Base-by-base conservation (phyloP, 2,797 vertebrate genomes). In the Bufotes viridis region DNA sequence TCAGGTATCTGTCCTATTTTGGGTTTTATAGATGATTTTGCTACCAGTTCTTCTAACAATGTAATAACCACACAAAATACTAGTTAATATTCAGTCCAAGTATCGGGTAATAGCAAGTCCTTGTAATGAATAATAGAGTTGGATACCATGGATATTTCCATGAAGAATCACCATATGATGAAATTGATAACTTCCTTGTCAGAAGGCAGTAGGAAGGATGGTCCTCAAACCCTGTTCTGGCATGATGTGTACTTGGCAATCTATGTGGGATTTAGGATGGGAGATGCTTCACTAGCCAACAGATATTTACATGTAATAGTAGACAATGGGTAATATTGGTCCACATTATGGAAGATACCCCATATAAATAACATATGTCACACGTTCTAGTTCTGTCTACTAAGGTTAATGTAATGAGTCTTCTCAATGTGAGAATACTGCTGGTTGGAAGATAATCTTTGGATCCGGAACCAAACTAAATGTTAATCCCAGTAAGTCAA, bases 371-470 rank as follows among this genome's bases (percentile, higher is more conserved):
- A 13, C 13, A 55, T 7, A 15, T 14, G 7, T 53, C n/a, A 13
- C 13, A 55, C 2, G 24, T 13, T 24, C 22, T 78, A 78, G 22
- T 24, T 53, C n/a, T 65, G 24, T 34, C 55, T 42, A 9, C 14
- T 51, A 12, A 60, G 11, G 81, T 61, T 84, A 79, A n/a, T 84
- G 75, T 49, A 29, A 22, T 22, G 74, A 34, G 6, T 13, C 53
- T 7, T 60, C n/a, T 79, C 53, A 79, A 1, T 84, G 74, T 84
- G 81, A 2, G 12, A 78, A 58, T 79, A 51, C n/a, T 18, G 74
- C 5, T 9, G 17, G 75, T 5, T 22, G 13, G 57, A 80, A 90
- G 34, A 7, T 87, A 18, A 0, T 9, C 49, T 76, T 81, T 89
- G 70, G 70, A 82, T 84, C 17, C 2, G 2, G 82, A 58, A 34